Conservation (phyloP, 2,113 vertebrate genomes). For the Athene noctua region DNA sequence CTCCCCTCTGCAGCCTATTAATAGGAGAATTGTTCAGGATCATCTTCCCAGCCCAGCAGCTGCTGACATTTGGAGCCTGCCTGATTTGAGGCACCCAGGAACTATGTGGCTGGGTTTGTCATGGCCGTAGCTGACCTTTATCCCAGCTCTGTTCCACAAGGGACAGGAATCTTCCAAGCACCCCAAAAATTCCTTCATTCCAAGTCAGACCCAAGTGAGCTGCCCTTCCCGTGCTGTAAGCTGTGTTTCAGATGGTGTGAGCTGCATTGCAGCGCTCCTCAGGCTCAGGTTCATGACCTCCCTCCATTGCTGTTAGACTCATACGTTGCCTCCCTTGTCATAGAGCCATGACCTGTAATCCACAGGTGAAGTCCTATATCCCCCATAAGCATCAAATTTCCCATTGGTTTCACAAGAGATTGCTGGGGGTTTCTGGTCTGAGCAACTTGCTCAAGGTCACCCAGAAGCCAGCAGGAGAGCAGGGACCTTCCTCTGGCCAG, state of each 20-base stretch:
- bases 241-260: background rate
- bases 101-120: background rate
- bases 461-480: background rate
- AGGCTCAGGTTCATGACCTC: background rate
- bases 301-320: background rate
- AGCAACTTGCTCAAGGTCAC: background rate
- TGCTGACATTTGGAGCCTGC: slow-evolving; percentile 63
- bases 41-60: slow-evolving; percentile 56
- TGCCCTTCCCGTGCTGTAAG: background rate
- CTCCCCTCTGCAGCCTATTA: slow-evolving; percentile 35
- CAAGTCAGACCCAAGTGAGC: background rate
- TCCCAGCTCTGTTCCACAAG: background rate
- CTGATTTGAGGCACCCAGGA: background rate
- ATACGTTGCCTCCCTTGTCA: background rate
- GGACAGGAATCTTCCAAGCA: background rate
- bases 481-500: background rate
- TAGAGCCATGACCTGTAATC: background rate
- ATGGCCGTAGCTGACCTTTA: background rate
- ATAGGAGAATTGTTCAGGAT: slow-evolving; percentile 41
- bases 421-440: background rate
- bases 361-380: background rate
- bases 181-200: background rate
- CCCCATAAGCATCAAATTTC: background rate
- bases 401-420: background rate
- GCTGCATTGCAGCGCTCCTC: background rate